Percentiles rank a stretch among this genome's conserved stretches.
Evolutionary conservation across 2,113 vertebrate species (phyloP).

Genomic region (Lagenorhynchus albirostris): DNA sequence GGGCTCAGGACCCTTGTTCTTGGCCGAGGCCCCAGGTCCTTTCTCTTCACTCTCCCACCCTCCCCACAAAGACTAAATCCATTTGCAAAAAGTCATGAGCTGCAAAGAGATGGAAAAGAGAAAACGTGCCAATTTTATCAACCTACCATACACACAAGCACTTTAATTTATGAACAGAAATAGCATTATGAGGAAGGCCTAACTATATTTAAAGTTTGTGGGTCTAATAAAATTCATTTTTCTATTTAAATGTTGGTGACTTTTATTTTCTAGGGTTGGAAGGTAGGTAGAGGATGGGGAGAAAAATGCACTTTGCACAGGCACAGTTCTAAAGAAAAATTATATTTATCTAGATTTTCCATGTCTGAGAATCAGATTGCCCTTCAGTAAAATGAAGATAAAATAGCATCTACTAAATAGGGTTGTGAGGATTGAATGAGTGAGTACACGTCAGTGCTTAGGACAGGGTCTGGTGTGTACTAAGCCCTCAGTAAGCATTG

Average conservation of each 20-base stretch:
- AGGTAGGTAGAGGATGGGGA: not conserved
- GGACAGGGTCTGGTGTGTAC: not conserved
- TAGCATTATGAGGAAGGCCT: not conserved
- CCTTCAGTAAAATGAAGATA: not conserved
- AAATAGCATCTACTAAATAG: not conserved
- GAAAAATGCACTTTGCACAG: not conserved
- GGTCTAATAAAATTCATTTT: not conserved
- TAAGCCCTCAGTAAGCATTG: accelerated
- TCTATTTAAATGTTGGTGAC: not conserved
- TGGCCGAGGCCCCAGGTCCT: not conserved
- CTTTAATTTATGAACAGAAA: not conserved
- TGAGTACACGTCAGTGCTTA: accelerated
- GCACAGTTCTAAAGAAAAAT: not conserved
- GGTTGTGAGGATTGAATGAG: not conserved
- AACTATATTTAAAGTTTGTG: not conserved
- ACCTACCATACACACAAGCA: not conserved
- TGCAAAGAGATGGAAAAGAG: not conserved
- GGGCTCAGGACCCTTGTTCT: not conserved
- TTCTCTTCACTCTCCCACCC: not conserved
- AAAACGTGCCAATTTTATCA: not conserved
- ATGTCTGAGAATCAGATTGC: not conserved
- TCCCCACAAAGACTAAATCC: not conserved
- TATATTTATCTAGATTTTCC: not conserved
- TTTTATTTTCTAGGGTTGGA: not conserved
- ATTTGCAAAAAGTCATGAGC: not conserved